A percentile compares a stretch with the other conserved stretches of the same genome.
These are phyloP conservation scores for Rhizomys pruinosus DNA, from an alignment of 2,113 vertebrate species.

Conservation along the genomic window DNA sequence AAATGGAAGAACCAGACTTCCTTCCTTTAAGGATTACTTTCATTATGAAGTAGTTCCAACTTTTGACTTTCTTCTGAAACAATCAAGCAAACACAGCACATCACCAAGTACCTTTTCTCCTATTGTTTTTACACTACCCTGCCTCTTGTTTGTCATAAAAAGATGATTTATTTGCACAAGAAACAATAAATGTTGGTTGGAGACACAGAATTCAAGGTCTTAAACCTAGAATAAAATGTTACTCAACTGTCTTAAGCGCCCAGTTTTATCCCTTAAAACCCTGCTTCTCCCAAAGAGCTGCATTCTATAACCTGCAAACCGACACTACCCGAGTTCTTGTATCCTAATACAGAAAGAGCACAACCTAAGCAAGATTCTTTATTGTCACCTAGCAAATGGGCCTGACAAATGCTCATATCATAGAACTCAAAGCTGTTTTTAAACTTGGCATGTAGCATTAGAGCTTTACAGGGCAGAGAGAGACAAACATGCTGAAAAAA, in stretches of 20 bases:
- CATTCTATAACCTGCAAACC: background rate
- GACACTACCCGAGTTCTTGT: background rate
- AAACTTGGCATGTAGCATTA: background rate
- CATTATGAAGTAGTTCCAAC: background rate
- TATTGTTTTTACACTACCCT: background rate
- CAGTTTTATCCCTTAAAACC: constrained; percentile 18
- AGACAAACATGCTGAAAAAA: background rate
- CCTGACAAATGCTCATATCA: background rate
- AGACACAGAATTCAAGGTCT: constrained; percentile 3
- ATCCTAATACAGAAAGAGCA: background rate
- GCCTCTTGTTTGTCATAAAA: background rate
- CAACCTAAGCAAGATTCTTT: background rate
- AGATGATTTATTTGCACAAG: background rate
- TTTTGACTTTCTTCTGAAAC: constrained; percentile 26
- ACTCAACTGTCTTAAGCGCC: constrained; percentile 14
- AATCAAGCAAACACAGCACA: background rate
- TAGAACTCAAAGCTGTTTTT: background rate
- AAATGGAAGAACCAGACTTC: background rate
- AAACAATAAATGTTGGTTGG: constrained; percentile 8
- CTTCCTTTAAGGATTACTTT: constrained; percentile 12
- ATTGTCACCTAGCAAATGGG: background rate
- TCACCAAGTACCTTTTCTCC: background rate
- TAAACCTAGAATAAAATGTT: constrained; percentile 12
- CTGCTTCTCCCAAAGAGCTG: background rate
- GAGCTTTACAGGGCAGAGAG: background rate